phyloP scores from a whole-genome alignment of 1,140 invertebrate species.

The Temnothorax nylanderi region DNA sequence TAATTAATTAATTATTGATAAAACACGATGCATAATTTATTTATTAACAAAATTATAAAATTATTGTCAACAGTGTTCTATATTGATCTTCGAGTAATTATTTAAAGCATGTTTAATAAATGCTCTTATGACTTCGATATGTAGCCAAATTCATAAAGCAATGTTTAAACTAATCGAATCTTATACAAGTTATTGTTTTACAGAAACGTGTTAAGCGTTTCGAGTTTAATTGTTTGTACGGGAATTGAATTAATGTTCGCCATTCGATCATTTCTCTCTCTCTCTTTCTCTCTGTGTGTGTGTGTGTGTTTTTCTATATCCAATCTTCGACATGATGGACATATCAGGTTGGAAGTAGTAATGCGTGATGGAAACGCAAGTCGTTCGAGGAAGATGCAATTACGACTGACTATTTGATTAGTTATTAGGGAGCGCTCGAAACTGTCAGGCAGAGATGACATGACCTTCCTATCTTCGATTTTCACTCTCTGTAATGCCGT shows the following conservation, averaged over 20 bases:
- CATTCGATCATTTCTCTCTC: constrained; percentile 12
- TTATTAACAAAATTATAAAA: neutral
- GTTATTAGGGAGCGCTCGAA: constrained; percentile 23
- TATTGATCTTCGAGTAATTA: neutral
- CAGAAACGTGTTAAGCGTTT: neutral
- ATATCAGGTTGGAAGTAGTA: neutral
- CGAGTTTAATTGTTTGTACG: neutral
- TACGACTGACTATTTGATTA: constrained; percentile 41
- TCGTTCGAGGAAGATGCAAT: constrained; percentile 13
- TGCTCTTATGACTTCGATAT: neutral
- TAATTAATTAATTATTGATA: neutral
- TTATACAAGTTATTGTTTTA: neutral
- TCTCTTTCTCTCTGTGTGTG: no score
- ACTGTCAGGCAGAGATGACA: constrained; percentile 9
- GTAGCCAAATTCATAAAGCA: neutral
- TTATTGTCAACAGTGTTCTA: neutral
- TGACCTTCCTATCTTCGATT: constrained; percentile 11
- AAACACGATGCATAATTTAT: neutral
- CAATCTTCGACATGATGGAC: constrained; percentile 5
- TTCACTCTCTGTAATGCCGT: neutral
- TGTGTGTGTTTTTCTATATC: neutral
- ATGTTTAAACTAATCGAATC: neutral
- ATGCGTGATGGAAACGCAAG: constrained; percentile 5
- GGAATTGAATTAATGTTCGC: constrained; percentile 16
- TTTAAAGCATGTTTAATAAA: neutral